Conservation (phyloP, 2,113 vertebrate species). For the Halichoeres trimaculatus region DNA sequence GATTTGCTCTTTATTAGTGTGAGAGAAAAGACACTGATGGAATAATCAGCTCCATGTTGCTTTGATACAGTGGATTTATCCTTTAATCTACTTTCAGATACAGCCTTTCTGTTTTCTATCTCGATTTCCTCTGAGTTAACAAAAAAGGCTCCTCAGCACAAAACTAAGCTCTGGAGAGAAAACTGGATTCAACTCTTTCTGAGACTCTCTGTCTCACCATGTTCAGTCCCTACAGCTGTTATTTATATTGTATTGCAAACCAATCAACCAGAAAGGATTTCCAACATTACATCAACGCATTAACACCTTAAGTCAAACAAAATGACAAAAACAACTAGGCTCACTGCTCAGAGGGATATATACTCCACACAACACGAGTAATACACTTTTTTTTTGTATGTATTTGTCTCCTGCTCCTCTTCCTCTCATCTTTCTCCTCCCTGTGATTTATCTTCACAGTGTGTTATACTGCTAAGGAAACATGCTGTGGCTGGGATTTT, state of each 20-base stretch:
- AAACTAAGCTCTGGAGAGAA: background rate
- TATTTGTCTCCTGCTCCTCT: constrained; percentile 48
- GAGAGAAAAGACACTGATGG: background rate
- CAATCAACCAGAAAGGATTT: constrained; percentile 24
- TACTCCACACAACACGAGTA: constrained; percentile 32
- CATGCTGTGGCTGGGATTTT: constrained; percentile 47
- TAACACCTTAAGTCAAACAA: constrained; percentile 49
- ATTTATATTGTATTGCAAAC: constrained; percentile 34
- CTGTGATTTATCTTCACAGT: constrained; percentile 44
- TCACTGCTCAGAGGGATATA: constrained; percentile 23
- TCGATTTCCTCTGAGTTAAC: background rate
- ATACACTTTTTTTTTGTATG: constrained; percentile 41
- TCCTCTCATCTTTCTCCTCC: background rate
- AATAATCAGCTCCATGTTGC: background rate
- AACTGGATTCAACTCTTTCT: background rate
- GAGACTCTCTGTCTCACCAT: constrained; percentile 28
- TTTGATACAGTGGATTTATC: background rate
- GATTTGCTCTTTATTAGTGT: background rate
- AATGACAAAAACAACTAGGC: constrained; percentile 42
- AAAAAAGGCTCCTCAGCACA: background rate
- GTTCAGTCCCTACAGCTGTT: constrained; percentile 30
- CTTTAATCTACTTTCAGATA: background rate
- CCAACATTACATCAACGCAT: constrained; percentile 43
- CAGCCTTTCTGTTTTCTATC: constrained; percentile 16
- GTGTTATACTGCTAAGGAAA: constrained; percentile 23